Percentiles rank a stretch among this genome's conserved stretches.
These are phyloP conservation scores for Apis florea DNA, from an alignment of 1,140 invertebrate species.

Conservation along the genomic window DNA sequence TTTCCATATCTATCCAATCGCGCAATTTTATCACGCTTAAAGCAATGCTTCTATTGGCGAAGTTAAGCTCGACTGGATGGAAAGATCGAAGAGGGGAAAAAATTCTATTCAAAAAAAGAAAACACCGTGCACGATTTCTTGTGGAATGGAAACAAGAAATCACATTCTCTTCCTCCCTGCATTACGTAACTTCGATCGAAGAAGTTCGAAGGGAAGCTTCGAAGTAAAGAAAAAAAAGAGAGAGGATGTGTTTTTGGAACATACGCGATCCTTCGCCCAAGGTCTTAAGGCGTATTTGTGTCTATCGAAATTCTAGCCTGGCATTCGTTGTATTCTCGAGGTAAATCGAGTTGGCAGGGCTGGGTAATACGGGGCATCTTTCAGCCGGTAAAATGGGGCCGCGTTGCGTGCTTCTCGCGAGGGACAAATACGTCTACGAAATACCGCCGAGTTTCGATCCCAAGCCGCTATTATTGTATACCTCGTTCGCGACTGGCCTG, in stretches of 20 bases:
- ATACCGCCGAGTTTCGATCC: constrained; percentile 60
- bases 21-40: no score
- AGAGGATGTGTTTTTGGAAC: neutral
- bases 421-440: constrained; percentile 66
- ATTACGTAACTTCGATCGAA: no score
- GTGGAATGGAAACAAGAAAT: no score
- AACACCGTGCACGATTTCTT: no score
- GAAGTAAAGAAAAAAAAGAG: no score
- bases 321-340: constrained; percentile 45
- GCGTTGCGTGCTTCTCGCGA: constrained; percentile 41
- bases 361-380: constrained; percentile 59
- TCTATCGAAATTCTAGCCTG: neutral
- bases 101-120: no score
- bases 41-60: no score
- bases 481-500: constrained; percentile 26
- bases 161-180: no score
- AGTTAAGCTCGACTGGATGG: no score
- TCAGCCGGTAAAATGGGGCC: constrained; percentile 52
- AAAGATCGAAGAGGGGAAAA: no score
- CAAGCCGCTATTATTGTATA: constrained; percentile 42
- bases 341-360: constrained; percentile 56
- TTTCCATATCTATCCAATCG: no score
- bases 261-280: neutral
- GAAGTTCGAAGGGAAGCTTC: no score
- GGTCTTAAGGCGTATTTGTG: constrained; percentile 1